Conservation (phyloP, 2,797 vertebrate genomes). For the Pantherophis vulpinus region DNA sequence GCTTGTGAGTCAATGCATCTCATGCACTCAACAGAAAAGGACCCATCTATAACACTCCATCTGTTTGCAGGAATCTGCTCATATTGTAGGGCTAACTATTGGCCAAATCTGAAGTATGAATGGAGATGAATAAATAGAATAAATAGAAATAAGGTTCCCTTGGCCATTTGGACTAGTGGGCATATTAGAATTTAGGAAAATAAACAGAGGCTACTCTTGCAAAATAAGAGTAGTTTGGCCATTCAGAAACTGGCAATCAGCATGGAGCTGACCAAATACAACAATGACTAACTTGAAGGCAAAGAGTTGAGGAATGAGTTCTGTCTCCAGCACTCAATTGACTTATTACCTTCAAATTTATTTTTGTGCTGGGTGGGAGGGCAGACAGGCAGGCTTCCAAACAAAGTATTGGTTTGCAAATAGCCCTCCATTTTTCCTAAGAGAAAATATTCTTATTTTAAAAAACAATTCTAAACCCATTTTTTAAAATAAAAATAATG, state of each 20-base stretch:
- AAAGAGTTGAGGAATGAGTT: background rate
- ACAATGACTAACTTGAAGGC: background rate
- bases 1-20: background rate
- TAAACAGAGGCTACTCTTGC: background rate
- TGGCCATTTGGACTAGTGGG: background rate
- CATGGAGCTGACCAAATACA: background rate
- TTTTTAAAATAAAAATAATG: background rate
- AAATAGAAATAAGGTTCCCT: background rate
- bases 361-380: background rate
- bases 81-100: background rate
- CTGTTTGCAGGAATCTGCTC: background rate
- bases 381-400: background rate
- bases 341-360: background rate
- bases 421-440: background rate
- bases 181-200: background rate
- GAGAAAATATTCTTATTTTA: background rate
- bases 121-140: background rate
- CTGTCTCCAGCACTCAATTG: background rate
- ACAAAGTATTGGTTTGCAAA: background rate
- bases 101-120: background rate
- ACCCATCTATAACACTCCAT: background rate
- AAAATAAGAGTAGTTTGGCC: background rate
- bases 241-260: background rate
- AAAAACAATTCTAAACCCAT: background rate
- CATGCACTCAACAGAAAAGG: background rate